Conservation (phyloP, 2,888 invertebrate genomes). For the Lycia hirtaria region DNA sequence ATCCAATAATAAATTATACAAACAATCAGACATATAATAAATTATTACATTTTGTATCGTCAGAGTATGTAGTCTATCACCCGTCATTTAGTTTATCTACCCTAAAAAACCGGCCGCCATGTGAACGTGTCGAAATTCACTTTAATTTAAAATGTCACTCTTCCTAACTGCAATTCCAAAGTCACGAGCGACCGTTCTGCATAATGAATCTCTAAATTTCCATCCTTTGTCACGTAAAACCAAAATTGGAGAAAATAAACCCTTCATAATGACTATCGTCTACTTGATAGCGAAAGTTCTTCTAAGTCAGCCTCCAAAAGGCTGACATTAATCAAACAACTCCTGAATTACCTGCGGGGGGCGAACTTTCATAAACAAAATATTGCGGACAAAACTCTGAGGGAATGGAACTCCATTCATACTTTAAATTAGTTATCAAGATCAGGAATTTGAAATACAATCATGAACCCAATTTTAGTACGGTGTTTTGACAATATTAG, state of each 20-base stretch:
- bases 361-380: slow-evolving; percentile 52
- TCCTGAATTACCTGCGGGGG: slow-evolving; percentile 51
- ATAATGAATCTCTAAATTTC: slow-evolving; percentile 26
- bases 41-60: too few species aligned
- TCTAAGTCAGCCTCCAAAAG: slow-evolving; percentile 40
- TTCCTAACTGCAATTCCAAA: slow-evolving; percentile 16
- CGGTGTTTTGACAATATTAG: slow-evolving; percentile 20
- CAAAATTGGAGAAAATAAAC: slow-evolving; percentile 32
- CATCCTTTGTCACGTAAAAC: slow-evolving; percentile 30
- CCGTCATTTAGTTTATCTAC: too few species aligned
- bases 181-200: slow-evolving; percentile 14
- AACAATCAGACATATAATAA: too few species aligned
- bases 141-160: slow-evolving; percentile 10
- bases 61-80: too few species aligned
- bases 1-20: too few species aligned
- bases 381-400: slow-evolving; percentile 45
- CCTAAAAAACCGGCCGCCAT: not conserved
- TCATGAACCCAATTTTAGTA: slow-evolving; percentile 27
- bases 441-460: slow-evolving; percentile 29
- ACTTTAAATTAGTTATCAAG: slow-evolving; percentile 46
- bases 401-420: slow-evolving; percentile 47
- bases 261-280: slow-evolving; percentile 36
- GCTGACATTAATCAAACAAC: slow-evolving; percentile 52
- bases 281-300: slow-evolving; percentile 41
- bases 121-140: not conserved